A percentile compares a stretch with the other conserved stretches of the same genome.
Conservation (phyloP, 2,113 vertebrate genomes). For the Neomonachus schauinslandi region DNA sequence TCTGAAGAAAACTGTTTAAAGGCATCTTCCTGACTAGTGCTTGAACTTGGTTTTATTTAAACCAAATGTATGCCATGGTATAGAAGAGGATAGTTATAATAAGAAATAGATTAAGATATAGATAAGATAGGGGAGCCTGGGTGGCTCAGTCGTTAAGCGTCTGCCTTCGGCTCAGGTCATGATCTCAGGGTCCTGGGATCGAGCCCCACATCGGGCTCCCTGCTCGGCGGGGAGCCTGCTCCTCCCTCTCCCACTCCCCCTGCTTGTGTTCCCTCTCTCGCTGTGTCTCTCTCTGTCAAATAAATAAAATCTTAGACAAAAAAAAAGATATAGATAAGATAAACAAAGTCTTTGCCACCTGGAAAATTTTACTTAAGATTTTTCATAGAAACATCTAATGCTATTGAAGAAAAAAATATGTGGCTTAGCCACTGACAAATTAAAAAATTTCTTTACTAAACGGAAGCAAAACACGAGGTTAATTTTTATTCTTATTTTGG, state of each 20-base stretch:
- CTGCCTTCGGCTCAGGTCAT: no score
- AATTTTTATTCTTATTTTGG: constrained; percentile 49
- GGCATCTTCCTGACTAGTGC: background rate
- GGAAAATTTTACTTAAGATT: background rate
- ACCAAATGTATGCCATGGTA: background rate
- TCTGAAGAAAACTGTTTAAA: background rate
- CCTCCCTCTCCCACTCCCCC: no score
- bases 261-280: no score
- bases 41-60: constrained; percentile 37
- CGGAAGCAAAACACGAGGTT: background rate
- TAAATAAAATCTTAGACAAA: no score
- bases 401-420: background rate
- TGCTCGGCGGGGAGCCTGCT: no score
- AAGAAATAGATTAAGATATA: background rate
- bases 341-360: background rate
- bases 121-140: background rate
- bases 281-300: no score
- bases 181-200: no score
- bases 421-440: background rate
- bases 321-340: background rate
- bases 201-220: no score
- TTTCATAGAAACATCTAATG: constrained; percentile 16
- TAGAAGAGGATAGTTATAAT: background rate
- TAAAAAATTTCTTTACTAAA: background rate
- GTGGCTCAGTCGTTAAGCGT: no score